Percentiles rank a stretch among this genome's conserved stretches.
Conservation (phyloP, 2,888 invertebrate genomes). For the Trisateles emortualis region DNA sequence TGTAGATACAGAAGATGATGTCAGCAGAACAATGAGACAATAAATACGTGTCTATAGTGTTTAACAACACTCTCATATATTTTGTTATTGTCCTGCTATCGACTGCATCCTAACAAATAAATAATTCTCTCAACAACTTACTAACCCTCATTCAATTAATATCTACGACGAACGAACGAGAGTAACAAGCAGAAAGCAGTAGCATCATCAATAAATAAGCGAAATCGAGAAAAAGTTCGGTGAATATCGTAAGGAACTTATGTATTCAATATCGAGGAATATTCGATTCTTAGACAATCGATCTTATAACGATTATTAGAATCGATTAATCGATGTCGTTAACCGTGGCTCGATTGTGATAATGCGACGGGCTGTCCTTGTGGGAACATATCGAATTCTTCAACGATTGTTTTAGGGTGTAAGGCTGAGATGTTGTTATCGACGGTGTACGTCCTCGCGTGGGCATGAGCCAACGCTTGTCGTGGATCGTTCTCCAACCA, state of each 20-base stretch:
- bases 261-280: constrained; percentile 39
- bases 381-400: constrained; percentile 80
- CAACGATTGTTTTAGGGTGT: constrained; percentile 87
- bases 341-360: constrained; percentile 56
- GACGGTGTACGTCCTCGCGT: constrained; percentile 84
- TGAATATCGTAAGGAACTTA: constrained; percentile 36
- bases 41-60: constrained; percentile 6
- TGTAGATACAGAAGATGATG: background rate
- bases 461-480: constrained; percentile 77
- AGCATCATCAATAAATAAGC: constrained; percentile 35
- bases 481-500: constrained; percentile 74
- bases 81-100: constrained; percentile 1
- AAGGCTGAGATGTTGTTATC: constrained; percentile 84
- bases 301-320: constrained; percentile 25
- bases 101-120: background rate
- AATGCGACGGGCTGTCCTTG: constrained; percentile 59
- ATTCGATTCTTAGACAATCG: constrained; percentile 40
- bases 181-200: constrained; percentile 11
- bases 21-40: constrained; percentile 1
- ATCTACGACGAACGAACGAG: constrained; percentile 12
- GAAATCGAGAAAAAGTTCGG: constrained; percentile 25
- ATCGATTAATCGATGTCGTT: constrained; percentile 35
- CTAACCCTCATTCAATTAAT: constrained; percentile 18
- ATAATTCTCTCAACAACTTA: constrained; percentile 10
- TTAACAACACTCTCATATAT: constrained; percentile 9